Evolutionary conservation across 64 coral and sea anemone species (phyloP).

Genomic region (Montipora capricornis): DNA sequence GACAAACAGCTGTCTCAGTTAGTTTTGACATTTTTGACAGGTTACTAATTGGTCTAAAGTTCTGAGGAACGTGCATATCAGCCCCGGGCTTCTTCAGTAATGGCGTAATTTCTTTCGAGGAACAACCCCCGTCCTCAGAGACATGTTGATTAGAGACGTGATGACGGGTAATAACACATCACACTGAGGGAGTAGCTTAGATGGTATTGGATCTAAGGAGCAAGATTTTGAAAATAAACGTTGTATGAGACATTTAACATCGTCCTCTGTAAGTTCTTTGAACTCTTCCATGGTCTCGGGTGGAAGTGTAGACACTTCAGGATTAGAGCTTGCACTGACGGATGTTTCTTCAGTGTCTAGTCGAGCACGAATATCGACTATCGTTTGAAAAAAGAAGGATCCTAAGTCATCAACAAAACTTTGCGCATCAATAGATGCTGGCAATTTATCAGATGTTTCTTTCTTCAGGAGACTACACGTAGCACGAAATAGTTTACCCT

Average conservation of each 20-base stretch:
- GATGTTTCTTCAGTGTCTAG: background rate
- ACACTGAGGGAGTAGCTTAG: background rate
- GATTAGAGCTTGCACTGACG: too few species aligned
- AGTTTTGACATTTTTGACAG: too few species aligned
- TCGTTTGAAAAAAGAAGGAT: background rate
- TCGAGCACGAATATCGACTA: background rate
- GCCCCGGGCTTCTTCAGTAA: too few species aligned
- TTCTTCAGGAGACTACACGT: background rate
- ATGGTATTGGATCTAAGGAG: background rate
- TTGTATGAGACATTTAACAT: constrained; percentile 10
- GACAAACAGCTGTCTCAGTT: too few species aligned
- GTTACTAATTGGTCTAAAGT: too few species aligned
- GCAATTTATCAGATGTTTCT: background rate
- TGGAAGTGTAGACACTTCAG: too few species aligned
- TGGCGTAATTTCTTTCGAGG: too few species aligned
- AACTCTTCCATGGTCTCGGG: too few species aligned
- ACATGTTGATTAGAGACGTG: too few species aligned
- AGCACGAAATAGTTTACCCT: background rate
- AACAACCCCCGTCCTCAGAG: too few species aligned
- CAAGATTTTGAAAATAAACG: background rate
- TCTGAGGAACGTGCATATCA: too few species aligned
- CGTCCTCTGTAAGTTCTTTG: background rate
- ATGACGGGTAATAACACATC: background rate
- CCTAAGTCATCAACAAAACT: background rate
- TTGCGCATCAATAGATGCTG: background rate